Evolutionary conservation across 1,140 invertebrate species (phyloP), one percentile per base, ranked within the genome.

Genomic region (Drosophila ohnishii): DNA sequence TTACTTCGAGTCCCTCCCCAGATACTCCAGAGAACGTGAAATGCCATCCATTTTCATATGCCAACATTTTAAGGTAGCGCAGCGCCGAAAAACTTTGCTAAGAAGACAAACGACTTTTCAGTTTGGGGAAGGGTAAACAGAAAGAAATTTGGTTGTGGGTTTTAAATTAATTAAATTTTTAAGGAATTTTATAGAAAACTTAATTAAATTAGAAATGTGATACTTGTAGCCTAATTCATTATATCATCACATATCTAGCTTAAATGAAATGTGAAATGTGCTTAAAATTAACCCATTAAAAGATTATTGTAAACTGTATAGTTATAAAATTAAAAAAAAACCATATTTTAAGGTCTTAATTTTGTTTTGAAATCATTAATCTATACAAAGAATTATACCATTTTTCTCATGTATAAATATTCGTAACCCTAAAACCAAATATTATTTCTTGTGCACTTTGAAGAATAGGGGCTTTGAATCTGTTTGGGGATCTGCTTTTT

Each of bases 21-120:
- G 61, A 64, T 64, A 57, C 64, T 78, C 56, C 65, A 61, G 63
- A 32, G 64, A 55, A 40, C 35, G 61, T n/a, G 70, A 64, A 63
- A 57, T 50, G 55, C 71, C 71, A 56, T 85, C 78, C 72, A 81
- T 86, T 86, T 78, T 64, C 82, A 85, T 86, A 75, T 86, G 79
- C 69, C 65, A 85, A 39, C 37, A 48, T 50, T 78, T 72, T 60
- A 39, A 64, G 47, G 82, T 75, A 81, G 80, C 57, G 73, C 48
- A 34, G 28, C 35, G 28, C 34, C 67, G 50, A 69, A 81, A 61
- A 87, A 83, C 51, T 76, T 84, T 72, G 47, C 60, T 42, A 51
- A 55, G 40, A 86, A 86, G 83, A 86, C 79, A 86, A 86, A 87
- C 83, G 83, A 86, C 83, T 87, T 70, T 32, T 22, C 64, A 51